Conservation (phyloP, 1,140 invertebrate genomes). For the Mesaphorura yosii region DNA sequence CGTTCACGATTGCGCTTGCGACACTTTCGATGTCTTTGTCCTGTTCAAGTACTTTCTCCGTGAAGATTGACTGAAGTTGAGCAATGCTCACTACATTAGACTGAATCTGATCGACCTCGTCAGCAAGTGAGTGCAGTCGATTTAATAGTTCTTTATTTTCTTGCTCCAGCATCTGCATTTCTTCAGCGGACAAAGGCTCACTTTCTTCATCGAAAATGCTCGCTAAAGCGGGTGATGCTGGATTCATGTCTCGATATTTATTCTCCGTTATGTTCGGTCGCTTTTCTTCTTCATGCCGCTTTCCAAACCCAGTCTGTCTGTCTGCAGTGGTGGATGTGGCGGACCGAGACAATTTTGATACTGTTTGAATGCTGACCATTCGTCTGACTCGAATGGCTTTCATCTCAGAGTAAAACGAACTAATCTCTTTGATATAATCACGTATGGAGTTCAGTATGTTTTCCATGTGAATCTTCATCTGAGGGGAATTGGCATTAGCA, state of each 20-base stretch:
- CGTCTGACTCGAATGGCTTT: constrained; percentile 73
- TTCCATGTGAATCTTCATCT: constrained; percentile 61
- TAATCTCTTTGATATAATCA: constrained; percentile 68
- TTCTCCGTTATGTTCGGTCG: background rate
- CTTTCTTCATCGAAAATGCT: constrained; percentile 3
- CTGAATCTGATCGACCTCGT: constrained; percentile 72
- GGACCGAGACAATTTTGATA: constrained; percentile 56
- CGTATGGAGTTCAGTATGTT: constrained; percentile 61
- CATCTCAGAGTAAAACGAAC: constrained; percentile 76
- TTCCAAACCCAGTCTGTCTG: background rate
- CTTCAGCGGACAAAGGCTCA: constrained; percentile 61
- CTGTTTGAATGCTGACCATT: constrained; percentile 64
- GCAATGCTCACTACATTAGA: constrained; percentile 91
- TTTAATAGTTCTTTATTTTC: constrained; percentile 72
- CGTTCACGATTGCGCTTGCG: constrained; percentile 68
- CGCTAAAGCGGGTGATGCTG: background rate
- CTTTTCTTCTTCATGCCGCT: background rate
- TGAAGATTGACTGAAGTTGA: constrained; percentile 89
- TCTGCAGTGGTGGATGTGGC: background rate
- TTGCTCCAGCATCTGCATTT: constrained; percentile 77
- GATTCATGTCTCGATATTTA: background rate
- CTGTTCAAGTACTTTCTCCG: constrained; percentile 91
- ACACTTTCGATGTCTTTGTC: constrained; percentile 85
- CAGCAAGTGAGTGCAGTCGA: constrained; percentile 63
- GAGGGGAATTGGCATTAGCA: constrained; percentile 36